These are phyloP conservation scores for Malacoctenus gilli DNA, from an alignment of 2,797 vertebrate genomes.

Conservation along the genomic window DNA sequence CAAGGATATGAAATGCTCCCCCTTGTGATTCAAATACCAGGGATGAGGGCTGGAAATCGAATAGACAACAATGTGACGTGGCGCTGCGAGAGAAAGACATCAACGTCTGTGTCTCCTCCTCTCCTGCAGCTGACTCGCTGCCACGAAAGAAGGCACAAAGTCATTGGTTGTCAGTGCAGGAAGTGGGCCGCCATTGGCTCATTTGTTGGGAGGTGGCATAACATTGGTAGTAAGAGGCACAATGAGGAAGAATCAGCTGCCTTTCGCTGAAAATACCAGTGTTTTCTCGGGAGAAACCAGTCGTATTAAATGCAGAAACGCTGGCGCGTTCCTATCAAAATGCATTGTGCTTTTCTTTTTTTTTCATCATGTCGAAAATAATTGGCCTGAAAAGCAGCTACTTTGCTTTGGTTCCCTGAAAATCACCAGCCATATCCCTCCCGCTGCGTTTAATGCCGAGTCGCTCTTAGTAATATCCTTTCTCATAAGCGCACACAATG, in stretches of 20 bases:
- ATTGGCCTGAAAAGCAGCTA: constrained; percentile 11
- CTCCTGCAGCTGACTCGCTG: constrained; percentile 62
- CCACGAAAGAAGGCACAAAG: constrained; percentile 45
- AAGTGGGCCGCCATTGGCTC: constrained; percentile 69
- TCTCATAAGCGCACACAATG: constrained; percentile 70
- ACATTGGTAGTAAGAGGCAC: constrained; percentile 33
- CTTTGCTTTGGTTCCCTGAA: constrained; percentile 23
- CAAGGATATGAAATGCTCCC: constrained; percentile 88
- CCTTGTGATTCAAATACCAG: constrained; percentile 84
- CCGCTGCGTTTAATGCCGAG: constrained; percentile 46
- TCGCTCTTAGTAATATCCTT: constrained; percentile 58
- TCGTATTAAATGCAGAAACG: not conserved
- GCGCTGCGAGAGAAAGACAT: constrained; percentile 73
- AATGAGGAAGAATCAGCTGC: constrained; percentile 17
- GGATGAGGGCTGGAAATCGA: constrained; percentile 70
- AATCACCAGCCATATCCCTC: constrained; percentile 30
- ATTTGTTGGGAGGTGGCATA: constrained; percentile 64
- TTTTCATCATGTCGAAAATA: constrained; percentile 17
- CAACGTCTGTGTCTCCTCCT: constrained; percentile 64
- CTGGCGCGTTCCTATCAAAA: constrained; percentile 5
- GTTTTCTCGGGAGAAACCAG: constrained; percentile 2
- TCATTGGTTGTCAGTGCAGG: constrained; percentile 67
- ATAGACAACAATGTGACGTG: constrained; percentile 76
- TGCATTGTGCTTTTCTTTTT: constrained; percentile 1
- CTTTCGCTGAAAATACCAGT: constrained; percentile 17